phyloP scores from a whole-genome alignment of 2,888 invertebrate genomes.

The Tenodera sinensis region DNA sequence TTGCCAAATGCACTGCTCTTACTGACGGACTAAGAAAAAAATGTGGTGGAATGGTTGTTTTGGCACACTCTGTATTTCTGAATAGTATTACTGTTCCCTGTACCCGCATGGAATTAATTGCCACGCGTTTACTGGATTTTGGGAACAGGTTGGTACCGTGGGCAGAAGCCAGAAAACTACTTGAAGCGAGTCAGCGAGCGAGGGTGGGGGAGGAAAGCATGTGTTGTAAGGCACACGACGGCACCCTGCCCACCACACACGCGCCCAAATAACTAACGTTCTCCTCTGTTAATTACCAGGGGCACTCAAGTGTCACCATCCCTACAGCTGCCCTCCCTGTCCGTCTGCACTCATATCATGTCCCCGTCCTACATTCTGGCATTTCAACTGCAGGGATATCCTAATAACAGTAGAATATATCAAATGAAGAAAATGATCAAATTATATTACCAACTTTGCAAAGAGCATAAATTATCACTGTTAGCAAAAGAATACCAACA shows the following conservation, averaged over 20 bases:
- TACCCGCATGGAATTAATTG: neutral
- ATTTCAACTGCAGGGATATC: too few species aligned
- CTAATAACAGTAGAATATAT: too few species aligned
- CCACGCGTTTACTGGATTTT: neutral
- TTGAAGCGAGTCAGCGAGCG: neutral
- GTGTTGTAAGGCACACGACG: constrained; percentile 1
- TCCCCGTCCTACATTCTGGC: neutral
- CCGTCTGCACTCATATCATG: neutral
- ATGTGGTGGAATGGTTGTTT: neutral
- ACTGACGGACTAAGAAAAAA: too few species aligned
- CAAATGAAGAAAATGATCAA: too few species aligned
- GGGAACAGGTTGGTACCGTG: constrained; percentile 26
- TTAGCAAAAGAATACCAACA: too few species aligned
- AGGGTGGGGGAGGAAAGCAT: neutral
- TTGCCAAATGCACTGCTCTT: too few species aligned
- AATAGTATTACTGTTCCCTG: neutral
- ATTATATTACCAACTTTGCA: too few species aligned
- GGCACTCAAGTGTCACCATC: constrained; percentile 22
- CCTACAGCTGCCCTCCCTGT: neutral
- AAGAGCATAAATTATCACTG: too few species aligned
- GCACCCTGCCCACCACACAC: neutral
- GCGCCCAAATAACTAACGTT: constrained; percentile 5
- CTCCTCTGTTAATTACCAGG: constrained; percentile 23
- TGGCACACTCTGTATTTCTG: neutral
- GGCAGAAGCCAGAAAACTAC: constrained; percentile 21